phyloP scores from a whole-genome alignment of 2,113 vertebrate genomes.

The Hemibagrus wyckioides region DNA sequence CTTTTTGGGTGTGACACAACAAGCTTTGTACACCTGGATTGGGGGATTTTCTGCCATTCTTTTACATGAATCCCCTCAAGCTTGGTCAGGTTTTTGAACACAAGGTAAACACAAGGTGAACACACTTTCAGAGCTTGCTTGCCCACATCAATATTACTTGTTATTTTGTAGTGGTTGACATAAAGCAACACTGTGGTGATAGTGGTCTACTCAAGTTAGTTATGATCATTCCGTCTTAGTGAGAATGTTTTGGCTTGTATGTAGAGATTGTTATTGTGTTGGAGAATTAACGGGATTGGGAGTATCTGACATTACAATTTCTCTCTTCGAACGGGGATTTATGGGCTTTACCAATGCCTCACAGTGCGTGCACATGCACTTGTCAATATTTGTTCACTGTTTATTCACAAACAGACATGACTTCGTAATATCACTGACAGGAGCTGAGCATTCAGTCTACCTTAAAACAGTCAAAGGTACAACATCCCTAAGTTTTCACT shows the following conservation, averaged over 20 bases:
- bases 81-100: background rate
- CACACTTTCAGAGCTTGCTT: background rate
- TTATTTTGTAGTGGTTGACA: background rate
- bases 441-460: background rate
- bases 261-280: background rate
- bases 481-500: background rate
- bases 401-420: background rate
- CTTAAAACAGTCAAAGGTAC: background rate
- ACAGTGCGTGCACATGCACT: background rate
- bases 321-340: background rate
- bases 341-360: background rate
- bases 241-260: background rate
- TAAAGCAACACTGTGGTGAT: background rate
- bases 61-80: too few relatives aligned
- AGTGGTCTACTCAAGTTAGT: background rate
- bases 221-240: background rate
- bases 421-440: background rate
- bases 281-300: background rate
- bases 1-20: too few relatives aligned
- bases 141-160: background rate
- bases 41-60: too few relatives aligned
- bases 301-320: background rate
- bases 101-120: background rate
- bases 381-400: background rate
- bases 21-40: too few relatives aligned